Percentiles rank a stretch among this genome's conserved stretches.
phyloP scores from a whole-genome alignment of 2,888 invertebrate genomes.

The Drosophila picticornis region DNA sequence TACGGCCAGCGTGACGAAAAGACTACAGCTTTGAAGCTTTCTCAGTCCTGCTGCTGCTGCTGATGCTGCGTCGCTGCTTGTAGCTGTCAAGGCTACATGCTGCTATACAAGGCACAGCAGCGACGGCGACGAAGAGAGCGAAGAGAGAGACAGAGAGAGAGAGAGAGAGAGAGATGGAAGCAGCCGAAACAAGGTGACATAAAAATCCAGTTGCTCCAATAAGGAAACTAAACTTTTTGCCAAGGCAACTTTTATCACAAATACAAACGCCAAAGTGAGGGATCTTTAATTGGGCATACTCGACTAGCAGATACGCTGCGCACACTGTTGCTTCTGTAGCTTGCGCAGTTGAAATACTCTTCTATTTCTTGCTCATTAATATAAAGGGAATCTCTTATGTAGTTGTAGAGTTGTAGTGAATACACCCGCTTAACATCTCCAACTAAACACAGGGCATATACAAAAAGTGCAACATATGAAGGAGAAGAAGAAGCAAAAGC shows the following conservation, averaged over 20 bases:
- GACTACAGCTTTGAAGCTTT: constrained; percentile 6
- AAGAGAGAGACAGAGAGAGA: constrained; percentile 19
- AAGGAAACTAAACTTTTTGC: constrained; percentile 67
- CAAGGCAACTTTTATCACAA: constrained; percentile 27
- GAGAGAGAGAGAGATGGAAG: constrained; percentile 4
- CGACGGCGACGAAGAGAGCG: background rate
- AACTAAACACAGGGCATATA: constrained; percentile 8
- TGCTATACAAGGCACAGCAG: constrained; percentile 6
- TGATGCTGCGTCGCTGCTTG: constrained; percentile 17
- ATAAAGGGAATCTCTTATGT: background rate
- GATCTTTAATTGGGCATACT: background rate
- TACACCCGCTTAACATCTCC: background rate
- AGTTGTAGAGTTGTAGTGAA: background rate
- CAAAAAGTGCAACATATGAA: constrained; percentile 14
- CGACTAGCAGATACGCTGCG: constrained; percentile 10
- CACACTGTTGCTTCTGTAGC: background rate
- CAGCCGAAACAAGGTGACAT: constrained; percentile 69
- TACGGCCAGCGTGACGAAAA: constrained; percentile 46
- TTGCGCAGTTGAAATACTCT: background rate
- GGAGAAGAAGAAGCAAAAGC: background rate
- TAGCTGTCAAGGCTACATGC: constrained; percentile 61
- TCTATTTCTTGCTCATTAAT: background rate
- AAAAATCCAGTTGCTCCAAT: constrained; percentile 72
- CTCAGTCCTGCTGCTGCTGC: constrained; percentile 17
- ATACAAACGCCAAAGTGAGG: constrained; percentile 5